Evolutionary conservation across 2,113 vertebrate species (phyloP).

Genomic region (Hepsetus odoe): DNA sequence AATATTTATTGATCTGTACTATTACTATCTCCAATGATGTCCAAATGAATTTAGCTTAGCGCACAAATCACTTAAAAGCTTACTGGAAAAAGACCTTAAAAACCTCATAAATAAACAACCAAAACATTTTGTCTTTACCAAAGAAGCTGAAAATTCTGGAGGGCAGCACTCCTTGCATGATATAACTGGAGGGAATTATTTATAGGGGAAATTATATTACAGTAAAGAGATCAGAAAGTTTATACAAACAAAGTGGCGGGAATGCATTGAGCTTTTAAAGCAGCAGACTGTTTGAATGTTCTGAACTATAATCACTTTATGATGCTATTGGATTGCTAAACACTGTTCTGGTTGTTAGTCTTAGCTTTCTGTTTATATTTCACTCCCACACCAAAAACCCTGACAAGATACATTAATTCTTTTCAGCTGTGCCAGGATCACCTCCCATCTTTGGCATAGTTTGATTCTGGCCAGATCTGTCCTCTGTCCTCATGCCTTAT

Average conservation of each 20-base stretch:
- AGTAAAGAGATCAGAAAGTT: not conserved
- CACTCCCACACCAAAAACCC: constrained; percentile 9
- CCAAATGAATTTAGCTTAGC: too few species aligned
- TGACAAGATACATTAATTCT: not conserved
- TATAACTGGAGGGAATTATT: not conserved
- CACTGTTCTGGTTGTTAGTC: not conserved
- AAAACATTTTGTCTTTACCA: too few species aligned
- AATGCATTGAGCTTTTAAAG: not conserved
- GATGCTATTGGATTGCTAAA: not conserved
- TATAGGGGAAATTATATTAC: too few species aligned
- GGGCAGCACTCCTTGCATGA: not conserved
- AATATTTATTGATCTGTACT: too few species aligned
- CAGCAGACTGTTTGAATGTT: not conserved
- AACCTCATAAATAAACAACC: too few species aligned
- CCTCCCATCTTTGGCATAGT: constrained; percentile 3
- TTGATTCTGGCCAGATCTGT: not conserved
- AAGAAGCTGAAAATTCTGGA: not conserved
- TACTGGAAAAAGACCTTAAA: too few species aligned
- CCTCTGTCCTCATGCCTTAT: not conserved
- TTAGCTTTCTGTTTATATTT: constrained; percentile 1
- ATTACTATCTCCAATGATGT: too few species aligned
- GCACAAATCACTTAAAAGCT: too few species aligned
- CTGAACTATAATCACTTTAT: not conserved
- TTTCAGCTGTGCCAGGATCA: not conserved
- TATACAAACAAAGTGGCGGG: not conserved